These are phyloP conservation scores for Tholera decimalis DNA, from an alignment of 2,888 invertebrate species.

Conservation along the genomic window DNA sequence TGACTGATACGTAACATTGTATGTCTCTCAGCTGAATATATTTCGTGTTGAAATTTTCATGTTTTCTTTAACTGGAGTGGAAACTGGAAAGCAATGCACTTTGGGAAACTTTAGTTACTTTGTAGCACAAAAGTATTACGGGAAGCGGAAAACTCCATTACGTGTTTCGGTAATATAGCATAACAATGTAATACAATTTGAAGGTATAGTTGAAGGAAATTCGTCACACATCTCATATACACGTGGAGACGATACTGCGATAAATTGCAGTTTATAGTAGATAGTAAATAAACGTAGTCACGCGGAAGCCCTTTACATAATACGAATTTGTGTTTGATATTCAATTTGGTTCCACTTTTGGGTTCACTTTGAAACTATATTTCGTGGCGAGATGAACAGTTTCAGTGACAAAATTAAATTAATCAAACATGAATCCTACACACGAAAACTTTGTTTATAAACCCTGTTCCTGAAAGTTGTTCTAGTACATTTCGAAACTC, in stretches of 20 bases:
- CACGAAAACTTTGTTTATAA: conserved; percentile 16
- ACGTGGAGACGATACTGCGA: conserved; percentile 56
- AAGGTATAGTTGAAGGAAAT: conserved; percentile 49
- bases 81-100: conserved; percentile 8
- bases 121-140: conserved; percentile 16
- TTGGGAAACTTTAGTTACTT: conserved; percentile 18
- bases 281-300: conserved; percentile 17
- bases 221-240: conserved; percentile 59
- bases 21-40: conserved; percentile 19
- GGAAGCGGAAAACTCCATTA: conserved; percentile 30
- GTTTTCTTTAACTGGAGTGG: conserved; percentile 18
- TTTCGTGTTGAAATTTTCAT: conserved; percentile 34
- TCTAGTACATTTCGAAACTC: conserved; percentile 27
- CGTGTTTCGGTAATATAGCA: conserved; percentile 31
- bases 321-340: conserved; percentile 1
- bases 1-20: conserved; percentile 23
- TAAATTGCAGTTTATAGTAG: conserved; percentile 49
- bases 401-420: conserved; percentile 1
- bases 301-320: conserved; percentile 12
- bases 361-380: conserved; percentile 4
- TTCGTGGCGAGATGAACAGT: background rate
- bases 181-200: conserved; percentile 48
- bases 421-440: background rate
- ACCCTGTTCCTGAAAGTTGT: conserved; percentile 16
- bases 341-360: background rate